Conservation (phyloP, 2,888 invertebrate species). For the Orthosia incerta region DNA sequence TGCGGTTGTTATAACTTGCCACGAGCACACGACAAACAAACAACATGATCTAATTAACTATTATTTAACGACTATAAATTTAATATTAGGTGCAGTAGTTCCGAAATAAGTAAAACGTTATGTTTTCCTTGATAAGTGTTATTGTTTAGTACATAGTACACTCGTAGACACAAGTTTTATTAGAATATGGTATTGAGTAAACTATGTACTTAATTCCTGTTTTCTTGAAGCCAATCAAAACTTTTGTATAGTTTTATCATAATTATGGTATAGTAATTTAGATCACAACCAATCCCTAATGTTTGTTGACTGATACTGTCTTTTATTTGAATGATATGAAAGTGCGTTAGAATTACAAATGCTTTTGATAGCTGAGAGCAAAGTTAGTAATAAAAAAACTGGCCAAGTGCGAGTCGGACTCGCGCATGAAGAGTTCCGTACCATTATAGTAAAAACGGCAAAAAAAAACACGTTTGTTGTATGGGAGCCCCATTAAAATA, state of each 20-base stretch:
- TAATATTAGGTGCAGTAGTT: slow-evolving; percentile 18
- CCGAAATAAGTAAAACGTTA: slow-evolving; percentile 29
- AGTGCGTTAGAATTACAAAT: too few relatives aligned
- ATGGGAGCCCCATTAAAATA: too few relatives aligned
- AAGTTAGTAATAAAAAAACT: too few relatives aligned
- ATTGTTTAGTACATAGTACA: slow-evolving; percentile 21
- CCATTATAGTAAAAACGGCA: too few relatives aligned
- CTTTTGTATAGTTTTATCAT: not conserved
- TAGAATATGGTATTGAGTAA: not conserved
- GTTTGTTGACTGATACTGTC: too few relatives aligned
- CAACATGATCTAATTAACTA: slow-evolving; percentile 11
- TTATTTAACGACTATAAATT: slow-evolving; percentile 17
- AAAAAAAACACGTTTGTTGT: too few relatives aligned
- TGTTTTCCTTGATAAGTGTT: slow-evolving; percentile 51
- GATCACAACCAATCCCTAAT: not conserved
- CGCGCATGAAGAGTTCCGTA: too few relatives aligned
- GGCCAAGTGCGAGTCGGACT: too few relatives aligned
- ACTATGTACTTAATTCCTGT: not conserved
- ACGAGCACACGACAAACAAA: too few relatives aligned
- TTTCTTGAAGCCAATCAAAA: not conserved
- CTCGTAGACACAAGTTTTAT: slow-evolving; percentile 1
- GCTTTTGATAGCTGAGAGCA: too few relatives aligned
- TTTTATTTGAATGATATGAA: too few relatives aligned
- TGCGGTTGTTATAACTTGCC: too few relatives aligned
- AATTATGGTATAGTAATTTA: not conserved